Evolutionary conservation across 1,140 invertebrate species (phyloP).

Genomic region (Penaeus vannamei): DNA sequence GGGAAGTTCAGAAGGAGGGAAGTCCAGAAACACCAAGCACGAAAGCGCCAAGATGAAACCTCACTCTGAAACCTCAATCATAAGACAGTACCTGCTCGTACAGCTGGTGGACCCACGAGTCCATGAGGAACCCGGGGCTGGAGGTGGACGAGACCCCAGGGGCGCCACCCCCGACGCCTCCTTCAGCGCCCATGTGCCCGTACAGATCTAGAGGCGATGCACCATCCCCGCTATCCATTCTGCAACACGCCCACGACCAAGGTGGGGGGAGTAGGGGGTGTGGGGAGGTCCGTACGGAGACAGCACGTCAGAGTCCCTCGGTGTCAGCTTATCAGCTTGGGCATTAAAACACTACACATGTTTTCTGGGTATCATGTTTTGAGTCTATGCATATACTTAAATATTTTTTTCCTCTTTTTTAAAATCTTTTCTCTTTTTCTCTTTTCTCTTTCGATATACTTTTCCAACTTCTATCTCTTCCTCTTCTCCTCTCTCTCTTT

Average conservation of each 20-base stretch:
- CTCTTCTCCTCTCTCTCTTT: too few species aligned
- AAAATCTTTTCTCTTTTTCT: too few species aligned
- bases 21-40: too few species aligned
- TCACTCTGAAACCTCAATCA: not conserved
- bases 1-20: too few species aligned
- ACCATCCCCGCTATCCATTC: conserved; percentile 45
- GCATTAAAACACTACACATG: not conserved
- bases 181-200: conserved; percentile 55
- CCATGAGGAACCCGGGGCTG: conserved; percentile 57
- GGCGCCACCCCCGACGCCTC: conserved; percentile 9
- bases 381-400: too few species aligned
- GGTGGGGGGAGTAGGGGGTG: not conserved
- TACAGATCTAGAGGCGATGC: conserved; percentile 51
- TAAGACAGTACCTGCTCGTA: conserved; percentile 57
- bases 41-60: too few species aligned
- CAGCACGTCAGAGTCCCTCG: not conserved
- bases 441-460: too few species aligned
- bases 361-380: not conserved
- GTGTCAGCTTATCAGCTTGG: not conserved
- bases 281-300: conserved; percentile 8
- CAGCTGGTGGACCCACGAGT: conserved; percentile 57
- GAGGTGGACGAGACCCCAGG: conserved; percentile 47
- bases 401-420: too few species aligned
- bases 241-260: conserved; percentile 45
- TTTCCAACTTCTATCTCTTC: too few species aligned